These are phyloP conservation scores for Macrotis lagotis DNA, from an alignment of 2,113 vertebrate genomes.

Conservation along the genomic window DNA sequence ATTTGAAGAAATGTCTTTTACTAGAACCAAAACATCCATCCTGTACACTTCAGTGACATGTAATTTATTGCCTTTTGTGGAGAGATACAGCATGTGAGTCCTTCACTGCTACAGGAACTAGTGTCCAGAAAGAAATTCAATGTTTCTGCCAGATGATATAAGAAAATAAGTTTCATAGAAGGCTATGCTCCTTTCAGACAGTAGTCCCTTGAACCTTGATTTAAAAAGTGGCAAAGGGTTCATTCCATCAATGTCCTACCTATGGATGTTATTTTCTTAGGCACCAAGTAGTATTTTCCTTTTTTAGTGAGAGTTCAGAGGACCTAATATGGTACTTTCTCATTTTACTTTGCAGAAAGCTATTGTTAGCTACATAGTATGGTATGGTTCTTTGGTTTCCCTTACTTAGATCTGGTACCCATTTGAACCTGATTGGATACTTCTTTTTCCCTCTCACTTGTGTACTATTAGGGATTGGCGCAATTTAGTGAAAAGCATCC, in stretches of 20 bases:
- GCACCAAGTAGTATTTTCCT: conserved; percentile 26
- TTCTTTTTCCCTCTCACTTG: not conserved
- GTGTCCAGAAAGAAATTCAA: conserved; percentile 22
- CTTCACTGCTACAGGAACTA: not conserved
- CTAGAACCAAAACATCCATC: not conserved
- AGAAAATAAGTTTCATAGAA: conserved; percentile 32
- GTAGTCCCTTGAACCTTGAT: conserved; percentile 28
- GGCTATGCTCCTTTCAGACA: conserved; percentile 4
- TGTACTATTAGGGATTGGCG: not conserved
- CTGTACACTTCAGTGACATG: not conserved
- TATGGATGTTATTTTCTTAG: not conserved
- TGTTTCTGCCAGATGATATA: conserved; percentile 29
- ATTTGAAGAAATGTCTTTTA: conserved; percentile 29
- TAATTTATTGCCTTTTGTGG: conserved; percentile 32
- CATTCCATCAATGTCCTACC: not conserved
- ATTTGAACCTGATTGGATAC: not conserved
- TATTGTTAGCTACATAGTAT: not conserved
- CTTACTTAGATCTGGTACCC: not conserved
- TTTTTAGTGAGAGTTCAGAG: conserved; percentile 21
- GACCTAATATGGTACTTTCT: not conserved
- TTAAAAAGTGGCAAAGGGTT: conserved; percentile 24
- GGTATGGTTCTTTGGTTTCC: not conserved
- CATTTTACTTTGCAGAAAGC: not conserved
- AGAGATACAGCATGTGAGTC: not conserved
- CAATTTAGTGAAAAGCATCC: not conserved